Evolutionary conservation across 2,888 invertebrate species (phyloP), one percentile per base, ranked within the genome.

Genomic region (Bombyx huttoni): DNA sequence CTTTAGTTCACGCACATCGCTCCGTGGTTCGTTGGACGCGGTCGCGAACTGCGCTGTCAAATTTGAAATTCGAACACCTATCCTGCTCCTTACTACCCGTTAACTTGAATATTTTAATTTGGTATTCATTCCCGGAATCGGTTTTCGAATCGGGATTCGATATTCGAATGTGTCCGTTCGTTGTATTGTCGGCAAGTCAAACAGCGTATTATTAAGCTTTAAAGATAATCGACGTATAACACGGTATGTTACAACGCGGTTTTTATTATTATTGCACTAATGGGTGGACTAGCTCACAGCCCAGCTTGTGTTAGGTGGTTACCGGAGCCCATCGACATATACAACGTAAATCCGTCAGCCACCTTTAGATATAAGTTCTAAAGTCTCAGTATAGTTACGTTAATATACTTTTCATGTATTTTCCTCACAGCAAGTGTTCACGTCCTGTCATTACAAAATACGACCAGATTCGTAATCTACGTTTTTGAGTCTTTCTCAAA

Each of bases 31-130:
- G 67, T 58, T 61, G 68, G 57, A 70, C 72, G 67, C 40, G 56
- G 59, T 51, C 59, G 56, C 57, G 57, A 53, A 46, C 40, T 54
- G 55, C 57, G 62, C 67, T 66, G 65, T 68, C 59, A 64, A 67
- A 76, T 78, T 75, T 79, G 70, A 74, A 75, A 74, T 77, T 80
- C 75, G 68, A 58, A 47, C 47, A 45, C 45, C 5, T 24, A 24
- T 24, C 24, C 24, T 24, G 3, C 24, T 24, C 24, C 24, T n/a
- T 24, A 24, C 24, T 24, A 5, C 5, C 45, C 49, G 63, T 61
- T 59, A 51, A 47, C 49, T 40, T 34, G 49, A 47, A 40, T 49
- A 49, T 53, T 53, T 51, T 33, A 51, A 51, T 51, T 51, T 35
- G 24, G 35, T 49, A 49, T 52, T 34, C 35, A n/a, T 53, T 51